phyloP scores from a whole-genome alignment of 2,113 vertebrate species.

The Nothoprocta perdicaria region DNA sequence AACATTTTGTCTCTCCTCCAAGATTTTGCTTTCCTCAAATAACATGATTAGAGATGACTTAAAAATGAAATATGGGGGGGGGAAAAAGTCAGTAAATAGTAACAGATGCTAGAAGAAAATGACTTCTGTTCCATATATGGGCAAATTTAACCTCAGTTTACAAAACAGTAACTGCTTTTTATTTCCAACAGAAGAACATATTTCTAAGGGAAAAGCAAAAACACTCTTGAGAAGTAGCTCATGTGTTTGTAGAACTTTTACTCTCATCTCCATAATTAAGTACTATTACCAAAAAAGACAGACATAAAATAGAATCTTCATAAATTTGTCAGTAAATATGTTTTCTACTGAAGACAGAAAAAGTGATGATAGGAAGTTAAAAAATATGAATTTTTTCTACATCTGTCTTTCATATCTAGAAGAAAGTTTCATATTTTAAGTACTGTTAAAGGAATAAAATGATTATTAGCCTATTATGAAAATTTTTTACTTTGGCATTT shows the following conservation, averaged over 20 bases:
- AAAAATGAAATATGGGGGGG: background rate
- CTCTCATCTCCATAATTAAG: background rate
- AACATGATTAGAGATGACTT: background rate
- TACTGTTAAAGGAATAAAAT: background rate
- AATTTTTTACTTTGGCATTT: background rate
- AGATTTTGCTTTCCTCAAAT: background rate
- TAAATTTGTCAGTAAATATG: background rate
- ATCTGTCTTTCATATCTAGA: background rate
- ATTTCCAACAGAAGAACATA: background rate
- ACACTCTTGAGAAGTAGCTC: background rate
- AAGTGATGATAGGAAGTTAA: background rate
- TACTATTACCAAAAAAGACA: background rate
- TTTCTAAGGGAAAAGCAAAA: background rate
- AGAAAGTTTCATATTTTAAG: background rate
- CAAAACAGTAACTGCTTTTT: background rate
- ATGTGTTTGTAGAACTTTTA: background rate
- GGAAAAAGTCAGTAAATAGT: background rate
- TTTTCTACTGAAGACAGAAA: background rate
- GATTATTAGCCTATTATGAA: background rate
- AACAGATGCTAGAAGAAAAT: background rate
- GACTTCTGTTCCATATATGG: background rate
- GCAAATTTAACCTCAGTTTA: background rate
- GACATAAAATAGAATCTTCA: background rate
- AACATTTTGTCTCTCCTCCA: background rate
- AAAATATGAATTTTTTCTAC: background rate